Conservation (phyloP, 2,113 vertebrate genomes). For the Climacteris rufus region DNA sequence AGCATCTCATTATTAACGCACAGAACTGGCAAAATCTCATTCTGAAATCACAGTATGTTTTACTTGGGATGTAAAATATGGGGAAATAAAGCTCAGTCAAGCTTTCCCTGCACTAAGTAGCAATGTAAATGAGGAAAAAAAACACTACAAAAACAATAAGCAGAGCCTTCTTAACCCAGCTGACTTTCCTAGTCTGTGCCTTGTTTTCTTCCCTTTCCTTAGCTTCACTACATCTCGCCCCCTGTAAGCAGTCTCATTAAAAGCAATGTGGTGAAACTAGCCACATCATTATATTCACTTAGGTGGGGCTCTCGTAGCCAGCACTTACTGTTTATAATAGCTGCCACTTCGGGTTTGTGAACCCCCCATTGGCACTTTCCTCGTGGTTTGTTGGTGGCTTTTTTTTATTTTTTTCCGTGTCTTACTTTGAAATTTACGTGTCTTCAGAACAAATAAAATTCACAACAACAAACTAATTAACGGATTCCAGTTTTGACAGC, state of each 20-base stretch:
- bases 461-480: slow-evolving; percentile 88
- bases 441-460: slow-evolving; percentile 79
- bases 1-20: not conserved
- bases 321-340: slow-evolving; percentile 31
- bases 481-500: slow-evolving; percentile 93
- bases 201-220: not conserved
- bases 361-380: slow-evolving; percentile 39
- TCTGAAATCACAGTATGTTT: not conserved
- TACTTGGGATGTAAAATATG: not conserved
- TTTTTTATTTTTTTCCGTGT: not conserved
- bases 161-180: slow-evolving; percentile 22
- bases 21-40: slow-evolving; percentile 11
- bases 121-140: slow-evolving; percentile 4
- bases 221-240: not conserved
- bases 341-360: slow-evolving; percentile 58
- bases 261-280: slow-evolving; percentile 66
- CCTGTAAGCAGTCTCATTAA: slow-evolving; percentile 70
- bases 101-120: not conserved
- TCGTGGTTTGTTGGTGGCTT: not conserved
- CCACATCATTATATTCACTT: slow-evolving; percentile 71
- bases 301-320: slow-evolving; percentile 52
- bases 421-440: slow-evolving; percentile 74
- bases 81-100: slow-evolving; percentile 6
- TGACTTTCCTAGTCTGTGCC: slow-evolving; percentile 35
- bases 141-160: not conserved